A percentile compares a stretch with the other conserved stretches of the same genome.
Evolutionary conservation across 2,888 invertebrate species (phyloP).

Genomic region (Microplitis manilae): DNA sequence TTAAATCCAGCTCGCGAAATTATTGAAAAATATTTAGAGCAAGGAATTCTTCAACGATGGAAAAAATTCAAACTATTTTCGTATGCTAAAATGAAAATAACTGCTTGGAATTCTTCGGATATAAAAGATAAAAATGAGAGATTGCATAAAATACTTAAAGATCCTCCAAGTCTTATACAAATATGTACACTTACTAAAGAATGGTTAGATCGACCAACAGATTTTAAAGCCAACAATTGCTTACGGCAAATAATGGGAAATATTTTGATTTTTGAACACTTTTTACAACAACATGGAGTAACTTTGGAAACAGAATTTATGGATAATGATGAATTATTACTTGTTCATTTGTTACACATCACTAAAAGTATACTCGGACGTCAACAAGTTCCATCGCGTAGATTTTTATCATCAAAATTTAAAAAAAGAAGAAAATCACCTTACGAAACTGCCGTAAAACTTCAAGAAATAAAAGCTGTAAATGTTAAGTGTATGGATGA

Average conservation of each 20-base stretch:
- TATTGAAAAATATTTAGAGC: conserved; percentile 30
- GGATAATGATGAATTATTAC: conserved; percentile 16
- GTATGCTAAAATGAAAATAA: conserved; percentile 27
- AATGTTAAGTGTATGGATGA: conserved; percentile 33
- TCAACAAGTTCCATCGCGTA: neutral
- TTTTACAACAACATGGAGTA: conserved; percentile 31
- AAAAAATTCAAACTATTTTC: conserved; percentile 12
- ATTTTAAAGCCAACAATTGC: conserved; percentile 24
- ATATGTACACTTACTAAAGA: conserved; percentile 23
- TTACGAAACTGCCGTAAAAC: neutral
- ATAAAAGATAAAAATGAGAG: conserved; percentile 7
- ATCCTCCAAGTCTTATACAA: conserved; percentile 28
- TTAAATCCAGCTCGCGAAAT: conserved; percentile 29
- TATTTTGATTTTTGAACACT: conserved; percentile 32
- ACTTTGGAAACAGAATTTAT: conserved; percentile 39
- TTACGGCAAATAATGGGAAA: conserved; percentile 36
- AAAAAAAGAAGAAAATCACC: neutral
- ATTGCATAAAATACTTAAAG: conserved; percentile 22
- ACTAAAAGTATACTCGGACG: conserved; percentile 39
- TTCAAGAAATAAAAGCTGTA: conserved; percentile 21
- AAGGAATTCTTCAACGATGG: conserved; percentile 32
- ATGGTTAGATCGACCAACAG: neutral
- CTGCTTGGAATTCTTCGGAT: conserved; percentile 9
- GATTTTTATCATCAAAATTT: neutral
- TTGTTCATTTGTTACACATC: conserved; percentile 33